Base-by-base conservation (phyloP, 2,797 vertebrate species). In the Arctocebus calabarensis region DNA sequence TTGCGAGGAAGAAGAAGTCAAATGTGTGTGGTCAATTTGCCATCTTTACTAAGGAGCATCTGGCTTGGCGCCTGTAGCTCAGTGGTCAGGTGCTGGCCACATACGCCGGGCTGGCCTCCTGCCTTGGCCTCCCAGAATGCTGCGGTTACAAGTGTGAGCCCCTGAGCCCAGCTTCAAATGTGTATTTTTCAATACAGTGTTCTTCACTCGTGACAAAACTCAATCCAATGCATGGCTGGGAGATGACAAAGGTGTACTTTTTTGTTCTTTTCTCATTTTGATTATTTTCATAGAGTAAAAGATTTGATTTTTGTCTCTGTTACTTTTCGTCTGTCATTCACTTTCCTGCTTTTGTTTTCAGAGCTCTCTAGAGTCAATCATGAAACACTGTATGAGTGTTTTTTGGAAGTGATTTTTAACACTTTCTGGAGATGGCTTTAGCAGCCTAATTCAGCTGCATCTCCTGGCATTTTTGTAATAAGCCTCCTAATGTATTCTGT, bases 401-500 rank as follows among this genome's bases (percentile, higher is more conserved):
- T 95, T 90, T 90, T 71, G 66, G 75, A 94, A 97, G 94, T 97
- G 88, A 96, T 97, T 97, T 97, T 52, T 96, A 97, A 96, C 95
- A 97, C 94, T 92, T 85, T 97, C 91, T 95, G 97, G 98, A 98
- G 98, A 98, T 97, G 95, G 97, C 98, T 98, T 98, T 98, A 95
- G 96, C 96, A 97, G 95, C 93, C 96, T 97, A 97, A 97, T 98
- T 98, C 97, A 97, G 92, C 95, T 96, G 96, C 97, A 97, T 98
- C 96, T 97, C 96, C 97, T 94, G 97, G 96, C 74, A 97, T 98
- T 97, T 98, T 98, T 98, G 48, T 4, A 98, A 98, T 98, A 98
- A 98, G 96, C 96, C 92, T 96, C 97, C 98, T 98, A 98, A 98
- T 98, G 96, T 98, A 98, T 88, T 96, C 98, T 98, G 97, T 97